These are phyloP conservation scores for Trachelus stipa DNA, from an alignment of 2,888 invertebrate genomes.

Conservation along the genomic window DNA sequence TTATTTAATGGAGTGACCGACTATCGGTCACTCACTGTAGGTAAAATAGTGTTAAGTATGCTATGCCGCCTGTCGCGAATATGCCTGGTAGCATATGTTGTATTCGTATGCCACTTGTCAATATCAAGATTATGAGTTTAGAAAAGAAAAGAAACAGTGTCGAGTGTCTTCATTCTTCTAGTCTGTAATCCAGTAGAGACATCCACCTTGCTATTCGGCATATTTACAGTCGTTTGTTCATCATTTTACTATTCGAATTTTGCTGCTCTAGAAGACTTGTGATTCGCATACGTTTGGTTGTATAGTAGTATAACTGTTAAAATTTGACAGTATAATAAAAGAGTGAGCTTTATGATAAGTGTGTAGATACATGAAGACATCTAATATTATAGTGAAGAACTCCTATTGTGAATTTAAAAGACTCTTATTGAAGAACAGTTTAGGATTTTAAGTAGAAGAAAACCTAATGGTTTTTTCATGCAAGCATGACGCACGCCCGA, in stretches of 20 bases:
- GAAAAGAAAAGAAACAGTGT: background rate
- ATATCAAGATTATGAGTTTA: background rate
- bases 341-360: background rate
- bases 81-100: background rate
- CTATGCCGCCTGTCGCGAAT: background rate
- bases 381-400: background rate
- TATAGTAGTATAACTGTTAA: background rate
- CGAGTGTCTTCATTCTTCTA: background rate
- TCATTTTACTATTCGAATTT: background rate
- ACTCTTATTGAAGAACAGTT: background rate
- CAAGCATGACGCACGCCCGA: constrained; percentile 40
- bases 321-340: background rate
- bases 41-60: background rate
- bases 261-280: background rate
- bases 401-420: background rate
- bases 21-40: background rate
- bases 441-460: constrained; percentile 2
- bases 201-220: background rate
- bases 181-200: background rate
- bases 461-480: constrained; percentile 35
- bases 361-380: background rate
- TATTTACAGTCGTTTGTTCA: background rate
- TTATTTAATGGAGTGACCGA: background rate
- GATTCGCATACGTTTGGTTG: background rate
- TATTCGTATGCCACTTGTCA: background rate